phyloP scores from a whole-genome alignment of 2,113 vertebrate species.

The Lonchura striata region DNA sequence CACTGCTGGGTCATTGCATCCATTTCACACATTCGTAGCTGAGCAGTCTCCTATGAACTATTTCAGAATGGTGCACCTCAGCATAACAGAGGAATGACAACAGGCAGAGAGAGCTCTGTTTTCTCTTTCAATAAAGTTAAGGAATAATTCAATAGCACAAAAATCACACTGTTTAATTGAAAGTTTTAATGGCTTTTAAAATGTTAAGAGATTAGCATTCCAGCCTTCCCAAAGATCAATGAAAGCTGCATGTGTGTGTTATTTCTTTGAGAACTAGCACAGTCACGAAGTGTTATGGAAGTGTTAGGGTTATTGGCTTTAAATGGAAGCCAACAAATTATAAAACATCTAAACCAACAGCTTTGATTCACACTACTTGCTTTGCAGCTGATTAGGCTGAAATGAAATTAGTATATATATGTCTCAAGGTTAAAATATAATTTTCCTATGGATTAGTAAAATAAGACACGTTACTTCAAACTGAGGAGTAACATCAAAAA shows the following conservation, averaged over 20 bases:
- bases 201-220: background rate
- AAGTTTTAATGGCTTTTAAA: background rate
- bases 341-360: conserved; percentile 25
- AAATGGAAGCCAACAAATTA: conserved; percentile 40
- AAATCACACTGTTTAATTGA: background rate
- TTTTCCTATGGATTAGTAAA: background rate
- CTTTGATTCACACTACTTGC: background rate
- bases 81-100: background rate
- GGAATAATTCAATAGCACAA: background rate
- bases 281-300: background rate
- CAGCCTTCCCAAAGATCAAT: background rate
- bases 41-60: background rate
- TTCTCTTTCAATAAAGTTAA: background rate
- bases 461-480: background rate
- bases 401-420: background rate
- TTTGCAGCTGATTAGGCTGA: conserved; percentile 27
- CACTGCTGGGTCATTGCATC: background rate
- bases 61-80: background rate
- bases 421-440: background rate
- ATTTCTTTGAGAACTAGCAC: background rate
- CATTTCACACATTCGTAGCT: background rate
- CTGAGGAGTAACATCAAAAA: background rate
- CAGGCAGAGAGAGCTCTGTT: background rate
- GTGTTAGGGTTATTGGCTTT: background rate
- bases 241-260: background rate